Evolutionary conservation across 2,113 vertebrate species (phyloP), one percentile per base, ranked within the genome.

Genomic region (Dasyurus viverrinus): DNA sequence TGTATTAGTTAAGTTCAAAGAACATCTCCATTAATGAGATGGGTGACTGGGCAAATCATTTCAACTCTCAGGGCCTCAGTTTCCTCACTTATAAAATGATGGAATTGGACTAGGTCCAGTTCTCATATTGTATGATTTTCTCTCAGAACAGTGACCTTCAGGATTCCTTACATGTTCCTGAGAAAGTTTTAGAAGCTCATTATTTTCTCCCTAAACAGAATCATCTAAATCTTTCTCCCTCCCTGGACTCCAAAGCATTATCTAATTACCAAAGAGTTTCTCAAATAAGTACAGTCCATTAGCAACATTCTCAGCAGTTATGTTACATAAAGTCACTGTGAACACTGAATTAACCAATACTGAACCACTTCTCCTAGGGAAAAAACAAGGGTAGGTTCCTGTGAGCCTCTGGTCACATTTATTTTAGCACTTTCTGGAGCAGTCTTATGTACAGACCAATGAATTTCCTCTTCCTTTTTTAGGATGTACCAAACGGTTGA

Each of bases 1-100:
- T 95, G 60, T 89, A 90, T 94, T 25, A 52, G 60, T 25, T 68
- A 91, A 84, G n/a, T 42, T 11, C n/a, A 54, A 57, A 92, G 94
- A 89, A 92, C 27, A 54, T 53, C 92, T 36, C 36, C 76, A 92
- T 55, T 68, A 54, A 50, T 92, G 52, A 89, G 54, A 25, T 30
- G 0, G 3, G 50, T 16, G 8, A 60, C 54, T 48, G 30, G 36
- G 26, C 7, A 90, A 93, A n/a, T 22, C 25, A 16, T 11, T 84
- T 42, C 89, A 95, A 68, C n/a, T 89, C 54, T 92, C 90, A 54
- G 48, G 12, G 30, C 0, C 92, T 22, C 10, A 93, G 68, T 84
- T 84, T 42, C n/a, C 68, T 42, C 68, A 42, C 14, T 30, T n/a
- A 12, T n/a, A 36, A 76, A 76, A n/a, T 76, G 3, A 50, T 1